Evolutionary conservation across 2,888 invertebrate species (phyloP).

Genomic region (Apotomis capreana): DNA sequence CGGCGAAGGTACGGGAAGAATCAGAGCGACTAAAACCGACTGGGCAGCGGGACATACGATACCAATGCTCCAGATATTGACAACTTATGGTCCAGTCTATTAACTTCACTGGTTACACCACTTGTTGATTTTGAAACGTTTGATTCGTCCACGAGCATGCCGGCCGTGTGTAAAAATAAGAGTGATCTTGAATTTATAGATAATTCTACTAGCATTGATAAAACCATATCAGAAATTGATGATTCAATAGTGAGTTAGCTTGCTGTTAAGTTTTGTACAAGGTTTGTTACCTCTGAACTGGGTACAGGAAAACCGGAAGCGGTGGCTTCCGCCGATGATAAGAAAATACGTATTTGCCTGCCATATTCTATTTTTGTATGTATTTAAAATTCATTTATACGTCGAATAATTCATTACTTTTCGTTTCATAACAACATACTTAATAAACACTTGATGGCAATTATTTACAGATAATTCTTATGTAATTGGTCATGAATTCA

Average conservation of each 20-base stretch:
- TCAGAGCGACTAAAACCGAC: constrained; percentile 81
- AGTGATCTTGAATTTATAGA: constrained; percentile 46
- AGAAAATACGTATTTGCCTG: constrained; percentile 47
- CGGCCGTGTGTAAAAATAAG: constrained; percentile 40
- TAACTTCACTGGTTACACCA: constrained; percentile 52
- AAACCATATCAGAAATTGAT: constrained; percentile 40
- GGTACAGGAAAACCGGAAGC: constrained; percentile 56
- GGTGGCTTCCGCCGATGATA: constrained; percentile 47
- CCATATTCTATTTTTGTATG: constrained; percentile 18
- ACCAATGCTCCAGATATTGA: constrained; percentile 73
- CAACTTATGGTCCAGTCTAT: constrained; percentile 71
- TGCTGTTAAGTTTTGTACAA: constrained; percentile 42
- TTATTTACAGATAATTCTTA: constrained; percentile 12
- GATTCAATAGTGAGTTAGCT: constrained; percentile 9
- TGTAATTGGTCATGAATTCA: constrained; percentile 24
- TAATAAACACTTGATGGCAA: constrained; percentile 1
- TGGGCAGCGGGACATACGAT: constrained; percentile 78
- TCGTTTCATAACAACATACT: neutral
- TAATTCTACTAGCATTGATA: constrained; percentile 48
- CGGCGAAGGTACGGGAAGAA: constrained; percentile 72
- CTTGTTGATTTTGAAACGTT: constrained; percentile 3
- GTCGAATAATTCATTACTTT: neutral
- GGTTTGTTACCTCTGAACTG: constrained; percentile 51
- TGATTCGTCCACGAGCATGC: constrained; percentile 44
- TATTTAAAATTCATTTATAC: neutral